Evolutionary conservation across 2,113 vertebrate genomes (phyloP), one percentile per base, ranked within the genome.

Genomic region (Gavia stellata): DNA sequence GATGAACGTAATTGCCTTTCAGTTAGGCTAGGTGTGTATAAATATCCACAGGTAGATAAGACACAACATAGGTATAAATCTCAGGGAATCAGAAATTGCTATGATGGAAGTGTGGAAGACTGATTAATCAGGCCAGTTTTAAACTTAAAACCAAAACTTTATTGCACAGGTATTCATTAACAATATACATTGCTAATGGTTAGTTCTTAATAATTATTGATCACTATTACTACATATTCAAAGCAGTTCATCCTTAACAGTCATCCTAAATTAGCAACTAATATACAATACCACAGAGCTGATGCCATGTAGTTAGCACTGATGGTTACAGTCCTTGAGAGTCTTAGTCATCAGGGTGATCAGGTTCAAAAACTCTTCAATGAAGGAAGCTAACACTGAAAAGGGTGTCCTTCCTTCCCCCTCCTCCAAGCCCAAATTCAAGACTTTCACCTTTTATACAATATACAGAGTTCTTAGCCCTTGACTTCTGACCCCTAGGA

Each of bases 101-200:
- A 1, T 29, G 33, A 44, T 0, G 0, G 12, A 83, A 86, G 8
- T 18, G 29, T 42, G 14, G 45, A 88, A 8, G 2, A 94, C 33
- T 68, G 56, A 96, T 96, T 44, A 65, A 95, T 58, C 70, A 82
- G 77, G 56, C 68, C 78, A 85, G 31, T 72, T 92, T 94, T 38
- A 90, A 92, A 93, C 78, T 90, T 88, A 81, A 61, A 92, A 96
- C 1, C 53, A 91, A 87, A 84, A 71, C 66, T 96, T 97, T 97
- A 97, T 91, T 97, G 70, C 14, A 90, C 50, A 92, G 40, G 89
- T 89, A 91, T 38, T 78, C 10, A 71, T 36, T 63, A 84, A 85
- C 65, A 96, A 75, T 90, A 87, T 74, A 91, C 62, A 85, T 79
- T 84, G 21, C 8, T 68, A 44, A 29, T 44, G 6, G 73, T 91